Base-by-base conservation (phyloP, 2,797 vertebrate species). In the Myiotriccus ornatus region DNA sequence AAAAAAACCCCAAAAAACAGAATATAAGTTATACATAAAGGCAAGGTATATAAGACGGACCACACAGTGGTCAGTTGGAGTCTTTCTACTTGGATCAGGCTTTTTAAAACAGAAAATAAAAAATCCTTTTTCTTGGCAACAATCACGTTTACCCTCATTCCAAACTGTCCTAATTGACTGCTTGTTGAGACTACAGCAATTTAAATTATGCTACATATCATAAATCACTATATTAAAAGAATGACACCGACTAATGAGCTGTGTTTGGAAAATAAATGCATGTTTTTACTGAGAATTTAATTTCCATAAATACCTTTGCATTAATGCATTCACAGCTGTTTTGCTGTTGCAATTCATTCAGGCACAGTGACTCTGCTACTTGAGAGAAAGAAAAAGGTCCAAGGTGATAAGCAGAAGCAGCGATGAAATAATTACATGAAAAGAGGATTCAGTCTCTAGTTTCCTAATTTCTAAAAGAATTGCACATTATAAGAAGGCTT, bases 241-340 rank as follows among this genome's bases (percentile, higher is more conserved):
- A 62, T 77, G 49, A 6, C 28, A 84, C 49, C 1, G 0, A 49
- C 64, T 84, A 71, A 81, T 62, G 46, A 92, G 13, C 30, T 35
- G 9, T 89, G 24, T 46, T 69, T 3, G 0, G 89, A 79, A 84
- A 90, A 89, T 10, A 71, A 67, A 57, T 56, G 21, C 21, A 2
- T 56, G 4, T 30, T 76, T 93, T 89, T 74, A 25, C 23, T 56
- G 56, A 46, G 24, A 46, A 6, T 89, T 93, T 93, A 52, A 21
- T 71, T 94, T 87, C 90, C 24, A 77, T 76, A 94, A 93, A 80
- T 87, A 63, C 41, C 37, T 92, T 75, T 79, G 55, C 22, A 32
- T 74, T 92, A 76, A 16, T 87, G 81, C 47, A 65, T 52, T 50
- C 47, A 32, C 55, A 65, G 81, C 84, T 90, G 21, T 73, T 96